Conservation (phyloP, 2,113 vertebrate species). For the Petrocephalus microphthalmus region DNA sequence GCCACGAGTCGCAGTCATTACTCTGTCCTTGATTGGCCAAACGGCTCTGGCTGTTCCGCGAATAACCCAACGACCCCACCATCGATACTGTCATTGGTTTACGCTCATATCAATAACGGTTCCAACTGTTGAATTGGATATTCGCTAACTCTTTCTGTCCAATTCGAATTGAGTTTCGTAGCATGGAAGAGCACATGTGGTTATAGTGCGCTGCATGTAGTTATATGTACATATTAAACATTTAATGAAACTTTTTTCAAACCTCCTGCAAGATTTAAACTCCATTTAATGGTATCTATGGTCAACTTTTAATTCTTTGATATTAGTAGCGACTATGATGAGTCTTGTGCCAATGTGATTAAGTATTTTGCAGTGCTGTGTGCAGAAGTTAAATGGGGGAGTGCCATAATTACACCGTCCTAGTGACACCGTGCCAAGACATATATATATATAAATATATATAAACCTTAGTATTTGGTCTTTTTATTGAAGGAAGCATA, state of each 20-base stretch:
- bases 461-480: not conserved
- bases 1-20: constrained; percentile 32
- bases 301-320: not conserved
- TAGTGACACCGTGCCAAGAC: not conserved
- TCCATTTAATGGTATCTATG: not conserved
- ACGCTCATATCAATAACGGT: not conserved
- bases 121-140: not conserved
- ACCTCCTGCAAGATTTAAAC: not conserved
- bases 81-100: not conserved
- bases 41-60: not conserved
- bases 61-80: not conserved
- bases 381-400: not conserved
- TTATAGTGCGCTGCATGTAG: not conserved
- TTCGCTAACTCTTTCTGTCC: not conserved
- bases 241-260: not conserved
- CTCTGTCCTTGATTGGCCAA: constrained; percentile 19
- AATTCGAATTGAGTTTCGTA: not conserved
- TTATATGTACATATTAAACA: not conserved
- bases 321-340: not conserved
- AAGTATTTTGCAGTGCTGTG: not conserved
- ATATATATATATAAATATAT: not conserved
- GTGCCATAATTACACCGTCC: not conserved
- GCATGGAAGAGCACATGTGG: not conserved
- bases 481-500: not conserved
- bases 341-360: not conserved